Evolutionary conservation across 1,140 invertebrate species (phyloP), one percentile per base, ranked within the genome.

Genomic region (Orussus abietinus): DNA sequence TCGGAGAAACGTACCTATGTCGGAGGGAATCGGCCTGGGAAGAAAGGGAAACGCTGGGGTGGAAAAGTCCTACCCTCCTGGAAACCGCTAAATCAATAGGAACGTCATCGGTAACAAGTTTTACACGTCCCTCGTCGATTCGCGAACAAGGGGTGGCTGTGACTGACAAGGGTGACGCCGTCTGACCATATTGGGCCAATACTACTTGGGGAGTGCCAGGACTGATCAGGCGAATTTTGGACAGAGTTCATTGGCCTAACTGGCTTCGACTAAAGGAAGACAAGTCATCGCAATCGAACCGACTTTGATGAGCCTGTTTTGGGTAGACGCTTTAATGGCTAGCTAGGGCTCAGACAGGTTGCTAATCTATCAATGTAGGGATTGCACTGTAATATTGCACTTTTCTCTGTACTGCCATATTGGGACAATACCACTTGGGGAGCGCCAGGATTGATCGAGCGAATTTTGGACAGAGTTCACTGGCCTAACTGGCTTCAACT

Each of bases 81-180:
- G 55, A 53, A 51, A 58, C 53, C 58, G 43, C 57, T 62, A 63
- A 63, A 64, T 63, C 64, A 62, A 64, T 64, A 63, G 55, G 32
- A 53, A 55, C 59, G 55, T 62, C 60, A 65, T 53, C 55, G 48
- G 47, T 56, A 61, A 59, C 53, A 59, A 57, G 56, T 58, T 42
- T 42, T 42, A 47, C 45, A 14, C 17, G 15, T 26, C 42, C 25
- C 33, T 44, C 25, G 9, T 11, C 25, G 29, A 14, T 29, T 19
- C 13, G 18, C 34, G n/a, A n/a, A 13, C 34, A 7, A 36, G 34
- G 22, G 22, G 6, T 6, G 6, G 11, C 11, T 17, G 17, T 20
- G 34, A 36, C 6, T 36, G 34, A 36, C 34, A 17, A 19, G 34
- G 34, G 12, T 6, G 14, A 25, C 6, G n/a, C 22, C 6, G 22